A percentile compares a stretch with the other conserved stretches of the same genome.
phyloP scores from a whole-genome alignment of 2,113 vertebrate genomes.

The Osmerus mordax region DNA sequence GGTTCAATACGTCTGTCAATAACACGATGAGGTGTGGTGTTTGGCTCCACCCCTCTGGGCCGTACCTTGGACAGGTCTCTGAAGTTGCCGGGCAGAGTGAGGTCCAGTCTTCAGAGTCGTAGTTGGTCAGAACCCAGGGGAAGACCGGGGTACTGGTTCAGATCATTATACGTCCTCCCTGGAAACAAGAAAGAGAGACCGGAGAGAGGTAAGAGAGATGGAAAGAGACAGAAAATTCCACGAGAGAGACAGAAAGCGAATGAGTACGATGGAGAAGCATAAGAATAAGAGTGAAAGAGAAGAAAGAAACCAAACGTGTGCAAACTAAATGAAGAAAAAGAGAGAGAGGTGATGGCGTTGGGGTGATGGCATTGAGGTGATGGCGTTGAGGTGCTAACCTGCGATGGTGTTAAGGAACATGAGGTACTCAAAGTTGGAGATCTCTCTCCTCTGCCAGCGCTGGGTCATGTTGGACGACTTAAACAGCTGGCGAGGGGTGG shows the following conservation, averaged over 20 bases:
- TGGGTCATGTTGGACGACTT: conserved; percentile 99
- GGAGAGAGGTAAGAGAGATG: conserved; percentile 16
- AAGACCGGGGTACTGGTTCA: conserved; percentile 98
- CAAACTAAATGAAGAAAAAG: not conserved
- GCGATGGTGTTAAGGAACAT: conserved; percentile 99
- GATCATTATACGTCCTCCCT: conserved; percentile 96
- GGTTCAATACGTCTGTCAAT: not conserved
- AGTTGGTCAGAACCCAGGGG: conserved; percentile 98
- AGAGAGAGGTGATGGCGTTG: not conserved
- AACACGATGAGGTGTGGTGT: too few relatives aligned
- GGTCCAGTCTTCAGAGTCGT: conserved; percentile 94
- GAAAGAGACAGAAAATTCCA: not conserved
- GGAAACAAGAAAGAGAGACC: conserved; percentile 24
- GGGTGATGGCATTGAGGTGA: not conserved
- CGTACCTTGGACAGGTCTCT: conserved; percentile 96
- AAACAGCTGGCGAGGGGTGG: conserved; percentile 96
- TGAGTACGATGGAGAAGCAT: not conserved
- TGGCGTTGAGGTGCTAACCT: conserved; percentile 69
- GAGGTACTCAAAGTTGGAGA: conserved; percentile 99
- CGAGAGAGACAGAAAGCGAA: not conserved
- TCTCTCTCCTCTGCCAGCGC: conserved; percentile 97
- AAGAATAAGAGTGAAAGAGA: not conserved
- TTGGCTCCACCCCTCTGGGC: not conserved
- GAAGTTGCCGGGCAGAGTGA: conserved; percentile 97
- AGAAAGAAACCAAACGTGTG: not conserved